Base-by-base conservation (phyloP, 2,888 invertebrate species). In the Diarsia brunnea region DNA sequence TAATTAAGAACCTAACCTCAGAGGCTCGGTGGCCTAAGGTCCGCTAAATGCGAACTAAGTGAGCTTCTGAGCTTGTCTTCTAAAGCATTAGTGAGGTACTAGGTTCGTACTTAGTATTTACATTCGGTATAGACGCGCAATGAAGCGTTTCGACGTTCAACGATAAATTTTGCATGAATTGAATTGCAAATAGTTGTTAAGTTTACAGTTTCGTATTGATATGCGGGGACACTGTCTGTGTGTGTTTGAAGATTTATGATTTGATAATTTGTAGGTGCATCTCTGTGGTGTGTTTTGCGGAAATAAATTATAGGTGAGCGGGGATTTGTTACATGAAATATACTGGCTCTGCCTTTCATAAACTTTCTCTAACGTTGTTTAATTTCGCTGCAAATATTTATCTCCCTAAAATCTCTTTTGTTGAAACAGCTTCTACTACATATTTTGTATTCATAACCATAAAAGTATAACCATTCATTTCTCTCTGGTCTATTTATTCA, bases 1-100 rank as follows among this genome's bases (percentile, higher is more conserved):
- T 95, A 95, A 96, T 96, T 96, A 96, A 95, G 95, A 93, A 95
- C 92, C 91, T 92, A 92, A 95, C 95, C 95, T 94, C 95, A 93
- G 90, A 89, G 90, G 88, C 89, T 91, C 86, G 89, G 89, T 93
- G 90, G 93, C 89, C 91, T 93, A 91, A 93, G 94, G 93, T 93
- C 90, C 88, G 91, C 93, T 94, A 95, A 95, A 95, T 95, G 93
- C 90, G 90, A 90, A 90, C 94, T 94, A 94, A 94, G 94, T 93
- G 93, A 93, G 92, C 92, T 92, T 89, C 90, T 90, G 90, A 92
- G 92, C 91, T 91, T 90, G 93, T 93, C 93, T 92, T 92, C 91
- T 88, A 85, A 89, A 89, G 92, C 89, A 90, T 93, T 92, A 92
- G 90, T 87, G 84, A 88, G 75, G 78, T 80, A 84, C 78, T 63